Conservation (phyloP, 2,113 vertebrate genomes). For the Oryctolagus cuniculus region DNA sequence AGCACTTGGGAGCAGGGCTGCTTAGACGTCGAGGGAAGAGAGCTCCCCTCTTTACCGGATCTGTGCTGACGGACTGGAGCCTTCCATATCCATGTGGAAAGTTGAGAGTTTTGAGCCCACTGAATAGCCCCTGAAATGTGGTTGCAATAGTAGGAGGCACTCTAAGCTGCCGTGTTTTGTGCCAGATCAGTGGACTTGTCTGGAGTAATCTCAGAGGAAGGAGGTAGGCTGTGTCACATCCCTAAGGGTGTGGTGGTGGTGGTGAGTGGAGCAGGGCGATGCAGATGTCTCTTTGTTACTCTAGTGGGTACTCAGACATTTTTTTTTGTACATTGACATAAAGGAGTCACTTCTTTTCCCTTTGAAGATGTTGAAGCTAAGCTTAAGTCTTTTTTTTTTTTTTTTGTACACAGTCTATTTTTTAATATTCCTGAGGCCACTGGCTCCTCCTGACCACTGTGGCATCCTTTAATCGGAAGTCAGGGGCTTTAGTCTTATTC, state of each 20-base stretch:
- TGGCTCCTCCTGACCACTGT: slow-evolving; percentile 3
- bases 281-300: neutral
- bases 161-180: slow-evolving; percentile 32
- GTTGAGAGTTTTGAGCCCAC: neutral
- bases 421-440: neutral
- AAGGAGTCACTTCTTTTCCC: slow-evolving; percentile 41
- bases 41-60: neutral
- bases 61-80: neutral
- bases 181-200: neutral
- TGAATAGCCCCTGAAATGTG: neutral
- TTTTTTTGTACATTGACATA: neutral
- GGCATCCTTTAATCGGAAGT: slow-evolving; percentile 39
- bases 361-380: slow-evolving; percentile 48
- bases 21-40: neutral
- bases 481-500: neutral
- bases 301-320: neutral
- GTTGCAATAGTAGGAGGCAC: neutral
- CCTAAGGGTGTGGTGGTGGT: neutral
- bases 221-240: neutral
- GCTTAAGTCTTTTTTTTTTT: neutral
- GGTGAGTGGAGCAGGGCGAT: neutral
- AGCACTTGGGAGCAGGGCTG: neutral
- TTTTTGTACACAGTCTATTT: neutral
- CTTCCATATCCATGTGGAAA: slow-evolving; percentile 4
- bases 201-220: neutral